Evolutionary conservation across 2,888 invertebrate species (phyloP).

Genomic region (Synergus gifuensis): DNA sequence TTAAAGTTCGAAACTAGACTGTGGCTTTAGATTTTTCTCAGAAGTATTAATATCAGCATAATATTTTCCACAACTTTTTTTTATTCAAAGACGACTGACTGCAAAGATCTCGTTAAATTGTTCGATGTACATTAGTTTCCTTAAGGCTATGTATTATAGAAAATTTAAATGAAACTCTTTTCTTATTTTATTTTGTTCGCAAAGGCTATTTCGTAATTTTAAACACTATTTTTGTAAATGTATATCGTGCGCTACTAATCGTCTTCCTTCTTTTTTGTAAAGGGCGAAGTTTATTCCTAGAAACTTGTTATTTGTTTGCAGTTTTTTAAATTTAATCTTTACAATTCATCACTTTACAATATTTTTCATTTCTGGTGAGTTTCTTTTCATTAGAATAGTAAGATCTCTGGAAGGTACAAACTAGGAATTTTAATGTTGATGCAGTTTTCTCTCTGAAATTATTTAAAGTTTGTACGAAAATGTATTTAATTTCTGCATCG

Average conservation of each 20-base stretch:
- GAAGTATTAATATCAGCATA: conserved; percentile 29
- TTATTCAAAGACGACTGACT: neutral
- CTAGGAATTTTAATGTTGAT: conserved; percentile 2
- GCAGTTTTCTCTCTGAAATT: conserved; percentile 4
- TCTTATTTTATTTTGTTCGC: neutral
- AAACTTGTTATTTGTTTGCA: too few species aligned
- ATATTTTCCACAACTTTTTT: neutral
- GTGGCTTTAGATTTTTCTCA: conserved; percentile 33
- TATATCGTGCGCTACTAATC: neutral
- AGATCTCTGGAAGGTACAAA: conserved; percentile 24
- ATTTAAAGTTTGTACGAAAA: conserved; percentile 25
- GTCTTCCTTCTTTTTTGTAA: neutral
- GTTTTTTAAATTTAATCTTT: neutral
- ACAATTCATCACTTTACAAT: too few species aligned
- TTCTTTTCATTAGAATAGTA: neutral
- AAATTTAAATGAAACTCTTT: neutral
- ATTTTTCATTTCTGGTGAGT: neutral
- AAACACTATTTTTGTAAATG: neutral
- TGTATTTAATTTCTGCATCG: neutral
- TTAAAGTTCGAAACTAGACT: conserved; percentile 9
- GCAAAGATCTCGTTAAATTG: conserved; percentile 6
- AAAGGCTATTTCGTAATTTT: too few species aligned
- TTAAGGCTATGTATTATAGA: conserved; percentile 2
- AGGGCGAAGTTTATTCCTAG: neutral
- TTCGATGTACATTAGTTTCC: neutral